Percentiles rank a stretch among this genome's conserved stretches.
These are phyloP conservation scores for Ciconia stormi DNA, from an alignment of 2,113 vertebrate genomes.

Conservation along the genomic window DNA sequence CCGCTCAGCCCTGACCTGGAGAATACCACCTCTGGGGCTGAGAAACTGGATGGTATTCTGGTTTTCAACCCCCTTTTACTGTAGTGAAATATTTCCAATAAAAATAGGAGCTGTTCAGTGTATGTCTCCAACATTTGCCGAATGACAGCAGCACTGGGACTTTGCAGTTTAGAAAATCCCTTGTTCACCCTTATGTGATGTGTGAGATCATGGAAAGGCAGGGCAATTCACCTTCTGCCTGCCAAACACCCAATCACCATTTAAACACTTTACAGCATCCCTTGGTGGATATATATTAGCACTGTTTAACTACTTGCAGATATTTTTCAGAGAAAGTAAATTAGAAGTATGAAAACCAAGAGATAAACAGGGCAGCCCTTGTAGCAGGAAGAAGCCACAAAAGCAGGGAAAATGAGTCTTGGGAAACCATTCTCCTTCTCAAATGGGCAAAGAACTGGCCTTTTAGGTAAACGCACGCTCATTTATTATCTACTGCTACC, in stretches of 20 bases:
- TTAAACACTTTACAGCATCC: constrained; percentile 50
- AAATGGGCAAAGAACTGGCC: not conserved
- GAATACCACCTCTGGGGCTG: not conserved
- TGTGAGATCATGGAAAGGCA: constrained; percentile 68
- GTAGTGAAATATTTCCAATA: constrained; percentile 43
- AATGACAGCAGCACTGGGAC: constrained; percentile 50
- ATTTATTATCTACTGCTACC: not conserved
- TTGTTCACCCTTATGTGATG: constrained; percentile 43
- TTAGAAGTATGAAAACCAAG: not conserved
- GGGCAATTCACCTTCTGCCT: constrained; percentile 44
- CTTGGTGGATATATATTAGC: constrained; percentile 48
- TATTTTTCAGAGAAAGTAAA: constrained; percentile 40
- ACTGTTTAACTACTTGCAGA: not conserved
- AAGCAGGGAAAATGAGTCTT: not conserved
- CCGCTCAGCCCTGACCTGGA: not conserved
- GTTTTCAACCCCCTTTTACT: constrained; percentile 11
- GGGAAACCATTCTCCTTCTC: not conserved
- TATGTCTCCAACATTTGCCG: not conserved
- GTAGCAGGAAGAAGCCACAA: not conserved
- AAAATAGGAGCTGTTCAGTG: constrained; percentile 47
- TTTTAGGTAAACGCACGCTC: not conserved
- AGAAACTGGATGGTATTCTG: constrained; percentile 29
- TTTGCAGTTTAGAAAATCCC: constrained; percentile 44
- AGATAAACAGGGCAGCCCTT: not conserved
- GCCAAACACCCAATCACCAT: constrained; percentile 53